Conservation (phyloP, 2,888 invertebrate genomes). For the Hemicrepidius hirtus region DNA sequence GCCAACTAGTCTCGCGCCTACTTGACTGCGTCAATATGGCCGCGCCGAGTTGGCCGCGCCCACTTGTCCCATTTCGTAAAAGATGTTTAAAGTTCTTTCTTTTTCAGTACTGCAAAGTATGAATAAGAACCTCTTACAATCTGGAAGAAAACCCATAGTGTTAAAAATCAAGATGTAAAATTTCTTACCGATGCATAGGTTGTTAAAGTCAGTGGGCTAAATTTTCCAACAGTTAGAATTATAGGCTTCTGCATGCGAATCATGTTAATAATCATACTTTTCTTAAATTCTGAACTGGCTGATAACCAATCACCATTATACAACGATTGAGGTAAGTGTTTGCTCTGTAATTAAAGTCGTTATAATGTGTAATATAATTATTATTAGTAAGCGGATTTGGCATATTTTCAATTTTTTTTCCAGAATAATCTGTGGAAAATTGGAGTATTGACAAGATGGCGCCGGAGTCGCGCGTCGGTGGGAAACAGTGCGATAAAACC, state of each 20-base stretch:
- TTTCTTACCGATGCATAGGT: constrained; percentile 57
- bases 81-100: too few relatives aligned
- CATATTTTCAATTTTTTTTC: too few relatives aligned
- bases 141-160: constrained; percentile 4
- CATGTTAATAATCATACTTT: constrained; percentile 60
- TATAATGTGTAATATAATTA: too few relatives aligned
- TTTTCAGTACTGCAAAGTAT: constrained; percentile 23
- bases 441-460: too few relatives aligned
- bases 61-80: too few relatives aligned
- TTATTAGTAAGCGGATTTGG: background rate
- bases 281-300: constrained; percentile 58
- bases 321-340: constrained; percentile 49
- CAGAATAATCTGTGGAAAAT: too few relatives aligned
- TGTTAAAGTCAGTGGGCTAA: constrained; percentile 58
- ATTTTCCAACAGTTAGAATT: constrained; percentile 61
- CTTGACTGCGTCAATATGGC: too few relatives aligned
- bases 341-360: constrained; percentile 54
- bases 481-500: too few relatives aligned
- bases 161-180: background rate
- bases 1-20: too few relatives aligned
- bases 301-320: constrained; percentile 59
- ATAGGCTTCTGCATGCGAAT: constrained; percentile 58
- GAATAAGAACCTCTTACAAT: constrained; percentile 18
- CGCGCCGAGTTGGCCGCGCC: too few relatives aligned
- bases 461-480: too few relatives aligned